Conservation (phyloP, 2,888 invertebrate genomes). For the Trypoxylon attenuatum region DNA sequence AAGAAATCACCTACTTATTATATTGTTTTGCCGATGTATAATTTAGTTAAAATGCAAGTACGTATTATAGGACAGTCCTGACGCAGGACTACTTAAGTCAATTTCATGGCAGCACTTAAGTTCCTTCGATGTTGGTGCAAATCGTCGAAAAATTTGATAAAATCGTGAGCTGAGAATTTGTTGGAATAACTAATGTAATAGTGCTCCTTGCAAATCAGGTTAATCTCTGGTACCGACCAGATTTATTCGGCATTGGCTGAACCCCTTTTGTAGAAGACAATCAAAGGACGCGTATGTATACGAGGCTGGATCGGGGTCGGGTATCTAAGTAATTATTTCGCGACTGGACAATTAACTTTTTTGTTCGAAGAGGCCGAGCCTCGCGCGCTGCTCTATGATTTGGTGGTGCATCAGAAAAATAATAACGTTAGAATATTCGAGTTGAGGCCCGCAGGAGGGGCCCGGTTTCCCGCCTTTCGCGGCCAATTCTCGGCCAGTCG, state of each 20-base stretch:
- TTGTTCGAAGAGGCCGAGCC: constrained; percentile 41
- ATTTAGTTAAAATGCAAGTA: too few species aligned
- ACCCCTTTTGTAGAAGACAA: constrained; percentile 1
- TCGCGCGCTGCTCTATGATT: constrained; percentile 63
- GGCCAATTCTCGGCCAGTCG: background rate
- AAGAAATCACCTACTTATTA: too few species aligned
- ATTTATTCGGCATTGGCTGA: background rate
- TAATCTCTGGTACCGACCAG: background rate
- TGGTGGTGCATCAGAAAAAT: constrained; percentile 64
- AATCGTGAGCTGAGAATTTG: too few species aligned
- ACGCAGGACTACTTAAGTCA: too few species aligned
- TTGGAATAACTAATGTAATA: too few species aligned
- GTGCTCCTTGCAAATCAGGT: too few species aligned
- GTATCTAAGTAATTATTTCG: constrained; percentile 67
- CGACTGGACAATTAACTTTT: constrained; percentile 71
- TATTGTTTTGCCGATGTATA: too few species aligned
- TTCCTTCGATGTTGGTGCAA: too few species aligned
- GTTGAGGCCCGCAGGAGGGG: constrained; percentile 5
- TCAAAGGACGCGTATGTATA: constrained; percentile 14
- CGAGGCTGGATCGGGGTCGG: background rate
- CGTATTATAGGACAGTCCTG: too few species aligned
- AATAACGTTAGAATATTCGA: constrained; percentile 59
- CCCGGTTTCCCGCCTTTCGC: background rate
- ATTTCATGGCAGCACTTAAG: too few species aligned
- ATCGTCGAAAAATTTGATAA: too few species aligned